phyloP scores from a whole-genome alignment of 2,797 vertebrate species.

The Pantherophis alleghaniensis region DNA sequence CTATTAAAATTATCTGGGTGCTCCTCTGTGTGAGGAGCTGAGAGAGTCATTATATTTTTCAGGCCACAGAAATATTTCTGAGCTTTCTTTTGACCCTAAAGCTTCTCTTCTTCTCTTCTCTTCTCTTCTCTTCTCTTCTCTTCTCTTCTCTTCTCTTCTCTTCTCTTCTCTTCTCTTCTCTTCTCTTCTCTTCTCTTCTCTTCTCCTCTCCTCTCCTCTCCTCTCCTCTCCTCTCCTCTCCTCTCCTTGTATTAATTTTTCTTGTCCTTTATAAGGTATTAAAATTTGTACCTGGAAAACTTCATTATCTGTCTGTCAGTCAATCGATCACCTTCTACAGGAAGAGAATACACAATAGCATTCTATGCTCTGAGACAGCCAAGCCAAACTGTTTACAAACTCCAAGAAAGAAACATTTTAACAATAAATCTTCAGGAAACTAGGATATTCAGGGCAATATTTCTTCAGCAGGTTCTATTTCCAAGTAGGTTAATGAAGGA shows the following conservation, averaged over 20 bases:
- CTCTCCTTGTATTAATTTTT: not conserved
- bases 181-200: too few relatives aligned
- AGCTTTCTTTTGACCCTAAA: not conserved
- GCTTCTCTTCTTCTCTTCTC: not conserved
- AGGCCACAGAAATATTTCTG: not conserved
- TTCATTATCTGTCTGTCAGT: not conserved
- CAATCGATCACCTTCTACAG: not conserved
- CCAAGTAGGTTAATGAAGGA: not conserved
- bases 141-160: too few relatives aligned
- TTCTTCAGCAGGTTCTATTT: not conserved
- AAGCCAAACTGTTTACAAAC: not conserved
- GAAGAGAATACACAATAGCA: not conserved
- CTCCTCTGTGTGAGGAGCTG: not conserved
- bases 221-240: rapidly evolving
- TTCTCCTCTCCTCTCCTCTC: too few relatives aligned
- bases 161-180: too few relatives aligned
- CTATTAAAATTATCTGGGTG: not conserved
- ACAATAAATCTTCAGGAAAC: not conserved
- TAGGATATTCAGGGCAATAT: not conserved
- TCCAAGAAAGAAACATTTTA: not conserved
- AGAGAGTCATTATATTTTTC: not conserved
- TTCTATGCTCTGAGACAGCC: not conserved
- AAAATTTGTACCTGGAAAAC: not conserved
- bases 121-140: too few relatives aligned
- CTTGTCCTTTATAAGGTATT: not conserved